Base-by-base conservation (phyloP, 2,888 invertebrate species). In the Pristionchus japonicus region DNA sequence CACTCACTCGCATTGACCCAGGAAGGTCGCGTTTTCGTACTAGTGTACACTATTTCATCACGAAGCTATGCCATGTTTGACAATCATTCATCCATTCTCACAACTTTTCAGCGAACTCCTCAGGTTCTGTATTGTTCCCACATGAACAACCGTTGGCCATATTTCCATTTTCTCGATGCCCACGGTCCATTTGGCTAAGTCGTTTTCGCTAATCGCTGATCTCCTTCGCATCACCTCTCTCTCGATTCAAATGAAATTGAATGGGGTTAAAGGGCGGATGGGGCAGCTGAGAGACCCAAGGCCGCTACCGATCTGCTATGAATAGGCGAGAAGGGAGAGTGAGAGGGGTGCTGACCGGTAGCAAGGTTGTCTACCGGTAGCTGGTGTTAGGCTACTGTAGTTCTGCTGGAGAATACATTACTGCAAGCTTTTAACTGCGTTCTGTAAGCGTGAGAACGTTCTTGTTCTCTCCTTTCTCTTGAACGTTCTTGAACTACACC, bases 241-340 rank as follows among this genome's bases (percentile, higher is more conserved):
- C 70, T 70, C 70, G 70, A 64, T 17, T 31, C 6, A 64, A 64
- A 4, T 27, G 64, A 64, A 27, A 31, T 64, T 37, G 70, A 70
- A 70, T 70, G 70, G 70, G 70, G 70, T 70, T 70, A 70, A 40
- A 70, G 70, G 70, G 70, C 70, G 43, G 77, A 77, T 77, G n/a
- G 77, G 77, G 77, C 77, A 77, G 77, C 77, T 77, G 77, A 77
- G 77, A 31, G 77, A n/a, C 77, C 43, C 77, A 77, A 77, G 77
- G 77, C 77, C 77, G 67, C 67, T 13, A 67, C 31, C 20, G 31
- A 67, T 67, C 67, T 3, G 3, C 57, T 57, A 57, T 57, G 57
- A 57, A 57, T 57, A 57, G 43, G n/a, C n/a, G n/a, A n/a, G n/a
- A n/a, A 43, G 43, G 27, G 11, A 20, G 27, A 27, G 77, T 20